phyloP scores from a whole-genome alignment of 2,113 vertebrate genomes.

The Paramormyrops kingsleyae region DNA sequence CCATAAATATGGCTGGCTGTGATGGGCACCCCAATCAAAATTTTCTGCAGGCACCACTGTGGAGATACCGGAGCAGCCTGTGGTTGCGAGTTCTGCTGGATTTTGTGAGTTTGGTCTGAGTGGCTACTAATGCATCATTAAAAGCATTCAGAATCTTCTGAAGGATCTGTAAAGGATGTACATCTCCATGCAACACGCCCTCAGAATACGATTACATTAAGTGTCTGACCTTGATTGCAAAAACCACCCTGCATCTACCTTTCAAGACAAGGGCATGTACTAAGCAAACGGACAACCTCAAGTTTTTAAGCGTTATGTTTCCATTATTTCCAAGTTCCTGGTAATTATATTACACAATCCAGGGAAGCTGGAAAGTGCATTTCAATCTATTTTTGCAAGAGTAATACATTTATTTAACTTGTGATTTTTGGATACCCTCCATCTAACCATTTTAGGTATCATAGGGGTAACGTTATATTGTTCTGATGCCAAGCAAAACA shows the following conservation, averaged over 20 bases:
- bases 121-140: neutral
- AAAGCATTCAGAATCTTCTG: neutral
- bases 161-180: neutral
- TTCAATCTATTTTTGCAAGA: slow-evolving; percentile 2
- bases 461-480: neutral
- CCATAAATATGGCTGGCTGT: neutral
- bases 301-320: neutral
- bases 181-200: neutral
- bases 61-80: neutral
- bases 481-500: neutral
- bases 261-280: neutral
- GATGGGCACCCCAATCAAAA: neutral
- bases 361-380: neutral
- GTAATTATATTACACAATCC: neutral
- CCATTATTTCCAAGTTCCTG: neutral
- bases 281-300: neutral
- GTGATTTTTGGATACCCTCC: neutral
- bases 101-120: neutral
- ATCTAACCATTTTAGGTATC: neutral
- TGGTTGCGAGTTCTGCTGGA: neutral
- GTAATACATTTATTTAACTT: slow-evolving; percentile 1
- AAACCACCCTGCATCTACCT: neutral
- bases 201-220: neutral
- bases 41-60: neutral
- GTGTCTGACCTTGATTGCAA: neutral